These are phyloP conservation scores for Lordiphosa mommai DNA, from an alignment of 1,140 invertebrate genomes.

Conservation along the genomic window DNA sequence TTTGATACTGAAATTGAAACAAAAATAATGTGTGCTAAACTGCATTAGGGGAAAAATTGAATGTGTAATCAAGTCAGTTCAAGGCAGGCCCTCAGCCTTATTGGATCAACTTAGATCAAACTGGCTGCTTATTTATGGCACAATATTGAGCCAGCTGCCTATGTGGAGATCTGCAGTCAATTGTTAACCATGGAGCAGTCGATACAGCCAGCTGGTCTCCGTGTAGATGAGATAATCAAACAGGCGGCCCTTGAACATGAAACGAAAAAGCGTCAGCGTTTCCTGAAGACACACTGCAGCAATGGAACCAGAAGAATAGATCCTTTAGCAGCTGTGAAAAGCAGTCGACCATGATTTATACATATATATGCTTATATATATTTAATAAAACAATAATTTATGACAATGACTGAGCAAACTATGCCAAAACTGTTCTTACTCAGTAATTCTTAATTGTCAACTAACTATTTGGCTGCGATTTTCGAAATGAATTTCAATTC, in stretches of 20 bases:
- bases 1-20: not conserved
- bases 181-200: not conserved
- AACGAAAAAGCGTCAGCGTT: constrained; percentile 17
- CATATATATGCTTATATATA: not conserved
- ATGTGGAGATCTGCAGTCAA: constrained; percentile 25
- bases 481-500: constrained; percentile 6
- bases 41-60: not conserved
- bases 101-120: not conserved
- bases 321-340: too few relatives aligned
- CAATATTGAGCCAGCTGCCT: constrained; percentile 40
- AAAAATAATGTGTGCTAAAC: not conserved
- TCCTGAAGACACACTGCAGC: not conserved
- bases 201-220: not conserved
- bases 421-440: too few relatives aligned
- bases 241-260: constrained; percentile 43
- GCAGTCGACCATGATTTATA: too few relatives aligned
- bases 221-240: constrained; percentile 35
- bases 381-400: not conserved
- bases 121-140: constrained; percentile 21
- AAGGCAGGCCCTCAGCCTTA: not conserved
- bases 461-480: not conserved
- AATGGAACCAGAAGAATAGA: too few relatives aligned
- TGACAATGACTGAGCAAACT: not conserved
- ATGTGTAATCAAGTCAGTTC: constrained; percentile 17
- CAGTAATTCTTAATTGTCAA: not conserved